phyloP scores from a whole-genome alignment of 2,888 invertebrate species.

The Acanthosoma haemorrhoidale region DNA sequence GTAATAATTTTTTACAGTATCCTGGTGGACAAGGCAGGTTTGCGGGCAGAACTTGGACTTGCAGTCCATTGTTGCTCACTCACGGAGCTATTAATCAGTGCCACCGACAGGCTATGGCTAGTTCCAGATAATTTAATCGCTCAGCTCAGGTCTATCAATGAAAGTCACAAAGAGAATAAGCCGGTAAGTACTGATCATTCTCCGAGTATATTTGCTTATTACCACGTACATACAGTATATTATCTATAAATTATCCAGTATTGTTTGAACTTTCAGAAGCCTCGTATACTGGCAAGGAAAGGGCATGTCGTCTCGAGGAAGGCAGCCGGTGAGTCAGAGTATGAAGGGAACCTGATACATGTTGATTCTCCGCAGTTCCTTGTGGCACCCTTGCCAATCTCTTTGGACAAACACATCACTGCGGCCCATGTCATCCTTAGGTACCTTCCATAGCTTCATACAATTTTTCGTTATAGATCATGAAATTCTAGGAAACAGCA shows the following conservation, averaged over 20 bases:
- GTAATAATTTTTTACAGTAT: constrained; percentile 39
- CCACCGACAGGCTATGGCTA: constrained; percentile 71
- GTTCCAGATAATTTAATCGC: constrained; percentile 67
- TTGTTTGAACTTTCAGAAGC: constrained; percentile 41
- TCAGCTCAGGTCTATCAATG: constrained; percentile 55
- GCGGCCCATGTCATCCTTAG: constrained; percentile 51
- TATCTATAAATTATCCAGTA: no score
- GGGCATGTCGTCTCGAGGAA: constrained; percentile 33
- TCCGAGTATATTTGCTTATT: no score
- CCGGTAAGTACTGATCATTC: constrained; percentile 39
- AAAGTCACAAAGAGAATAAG: constrained; percentile 46
- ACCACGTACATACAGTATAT: no score
- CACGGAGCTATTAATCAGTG: constrained; percentile 74
- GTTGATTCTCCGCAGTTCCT: constrained; percentile 47
- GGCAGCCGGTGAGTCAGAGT: constrained; percentile 37
- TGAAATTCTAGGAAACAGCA: no score
- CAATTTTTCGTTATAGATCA: no score
- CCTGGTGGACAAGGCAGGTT: constrained; percentile 58
- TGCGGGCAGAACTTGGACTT: constrained; percentile 71
- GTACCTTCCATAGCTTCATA: no score
- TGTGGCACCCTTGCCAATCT: constrained; percentile 45
- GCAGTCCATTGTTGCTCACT: constrained; percentile 84
- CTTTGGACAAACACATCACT: constrained; percentile 47
- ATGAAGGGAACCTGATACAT: constrained; percentile 42
- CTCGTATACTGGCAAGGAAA: constrained; percentile 43